A percentile compares a stretch with the other conserved stretches of the same genome.
Conservation (phyloP, 2,888 invertebrate genomes). For the Fabriciana adippe region DNA sequence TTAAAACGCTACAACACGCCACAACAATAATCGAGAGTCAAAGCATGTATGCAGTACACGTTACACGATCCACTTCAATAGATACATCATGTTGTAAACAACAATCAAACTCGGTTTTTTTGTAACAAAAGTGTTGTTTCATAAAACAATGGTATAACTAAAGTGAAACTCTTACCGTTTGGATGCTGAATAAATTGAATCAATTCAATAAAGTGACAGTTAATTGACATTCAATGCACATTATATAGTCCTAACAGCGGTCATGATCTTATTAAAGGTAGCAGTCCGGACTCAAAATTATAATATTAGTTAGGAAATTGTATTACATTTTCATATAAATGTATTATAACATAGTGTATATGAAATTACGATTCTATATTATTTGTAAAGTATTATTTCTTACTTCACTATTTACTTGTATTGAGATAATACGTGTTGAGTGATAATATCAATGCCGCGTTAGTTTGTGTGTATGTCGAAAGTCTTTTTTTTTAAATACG, state of each 20-base stretch:
- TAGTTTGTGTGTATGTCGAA: no score
- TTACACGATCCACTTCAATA: constrained; percentile 16
- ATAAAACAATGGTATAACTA: constrained; percentile 13
- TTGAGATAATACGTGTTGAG: no score
- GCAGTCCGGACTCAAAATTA: background rate
- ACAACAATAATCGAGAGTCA: constrained; percentile 8
- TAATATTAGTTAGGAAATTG: background rate
- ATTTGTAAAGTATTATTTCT: no score
- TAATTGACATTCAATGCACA: background rate
- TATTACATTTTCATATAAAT: background rate
- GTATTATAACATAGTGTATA: background rate
- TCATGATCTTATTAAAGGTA: no score
- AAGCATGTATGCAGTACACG: constrained; percentile 8
- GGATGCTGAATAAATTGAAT: constrained; percentile 3
- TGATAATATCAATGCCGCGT: no score
- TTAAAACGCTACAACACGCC: constrained; percentile 10
- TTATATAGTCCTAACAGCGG: background rate
- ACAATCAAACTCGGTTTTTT: constrained; percentile 14
- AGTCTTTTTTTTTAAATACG: no score
- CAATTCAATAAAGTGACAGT: constrained; percentile 2
- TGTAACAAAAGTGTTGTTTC: background rate
- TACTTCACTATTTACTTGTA: no score
- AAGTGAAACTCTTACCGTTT: constrained; percentile 15
- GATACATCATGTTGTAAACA: constrained; percentile 20
- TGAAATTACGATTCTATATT: no score